phyloP scores from a whole-genome alignment of 2,113 vertebrate genomes.

The Gadus macrocephalus region DNA sequence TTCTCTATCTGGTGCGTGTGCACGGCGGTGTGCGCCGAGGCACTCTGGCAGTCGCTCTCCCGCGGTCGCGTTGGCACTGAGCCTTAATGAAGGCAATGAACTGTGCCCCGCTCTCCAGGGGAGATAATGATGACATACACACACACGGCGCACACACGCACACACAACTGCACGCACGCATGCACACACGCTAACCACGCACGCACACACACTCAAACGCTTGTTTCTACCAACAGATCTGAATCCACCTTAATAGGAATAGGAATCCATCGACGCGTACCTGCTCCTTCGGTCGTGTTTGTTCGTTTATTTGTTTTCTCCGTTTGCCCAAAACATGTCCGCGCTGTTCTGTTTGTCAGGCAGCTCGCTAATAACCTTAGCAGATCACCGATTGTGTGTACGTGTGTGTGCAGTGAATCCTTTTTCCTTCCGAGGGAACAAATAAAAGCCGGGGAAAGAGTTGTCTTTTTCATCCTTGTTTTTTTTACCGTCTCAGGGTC shows the following conservation, averaged over 20 bases:
- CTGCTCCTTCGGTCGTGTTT: no score
- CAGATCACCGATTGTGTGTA: conserved; percentile 4
- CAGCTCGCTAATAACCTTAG: conserved; percentile 22
- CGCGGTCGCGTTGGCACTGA: background rate
- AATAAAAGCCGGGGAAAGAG: conserved; percentile 6
- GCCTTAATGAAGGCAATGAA: conserved; percentile 11
- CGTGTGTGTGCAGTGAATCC: background rate
- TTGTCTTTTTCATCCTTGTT: conserved; percentile 8
- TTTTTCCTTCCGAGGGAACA: conserved; percentile 10
- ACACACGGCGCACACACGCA: background rate
- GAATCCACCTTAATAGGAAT: background rate
- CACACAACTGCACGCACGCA: no score
- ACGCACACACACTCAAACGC: background rate
- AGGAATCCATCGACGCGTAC: background rate
- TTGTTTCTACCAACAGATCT: no score
- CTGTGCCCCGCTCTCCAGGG: conserved; percentile 13
- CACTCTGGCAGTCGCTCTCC: no score
- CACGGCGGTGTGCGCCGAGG: no score
- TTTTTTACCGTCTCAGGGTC: background rate
- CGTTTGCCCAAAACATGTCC: conserved; percentile 14
- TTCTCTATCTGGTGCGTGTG: no score
- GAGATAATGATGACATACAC: conserved; percentile 24
- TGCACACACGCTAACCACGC: no score
- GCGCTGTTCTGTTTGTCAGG: background rate
- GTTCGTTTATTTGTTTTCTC: conserved; percentile 6